Conservation (phyloP, 2,113 vertebrate species). For the Oophaga pumilio region DNA sequence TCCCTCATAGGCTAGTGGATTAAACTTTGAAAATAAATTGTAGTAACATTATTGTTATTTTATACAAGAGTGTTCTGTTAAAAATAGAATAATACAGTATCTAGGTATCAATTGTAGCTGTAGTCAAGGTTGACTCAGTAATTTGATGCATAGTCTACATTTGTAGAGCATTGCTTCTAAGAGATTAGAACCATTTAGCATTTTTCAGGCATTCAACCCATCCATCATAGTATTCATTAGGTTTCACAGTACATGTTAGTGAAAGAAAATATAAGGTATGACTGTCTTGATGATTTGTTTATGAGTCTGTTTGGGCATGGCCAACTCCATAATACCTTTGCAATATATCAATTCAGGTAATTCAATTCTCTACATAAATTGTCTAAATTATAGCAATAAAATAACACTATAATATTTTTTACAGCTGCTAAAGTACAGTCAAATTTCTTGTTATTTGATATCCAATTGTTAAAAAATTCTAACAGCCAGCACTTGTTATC, state of each 20-base stretch:
- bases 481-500: neutral
- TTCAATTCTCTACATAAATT: neutral
- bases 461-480: neutral
- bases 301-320: neutral
- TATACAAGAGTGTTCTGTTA: neutral
- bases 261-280: neutral
- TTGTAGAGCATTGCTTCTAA: slow-evolving; percentile 2
- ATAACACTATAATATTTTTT: neutral
- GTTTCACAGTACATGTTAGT: neutral
- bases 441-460: neutral
- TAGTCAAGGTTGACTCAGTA: neutral
- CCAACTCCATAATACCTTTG: neutral
- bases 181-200: slow-evolving; percentile 12
- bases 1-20: neutral
- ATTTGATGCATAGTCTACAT: neutral
- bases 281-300: neutral
- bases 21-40: neutral
- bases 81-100: neutral
- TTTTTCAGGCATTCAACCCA: neutral
- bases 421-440: neutral
- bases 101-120: neutral
- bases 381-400: neutral
- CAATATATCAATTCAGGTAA: neutral
- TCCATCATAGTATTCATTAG: neutral
- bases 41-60: neutral